These are phyloP conservation scores for Lampris megalopsis DNA, from an alignment of 2,113 vertebrate species.

Conservation along the genomic window DNA sequence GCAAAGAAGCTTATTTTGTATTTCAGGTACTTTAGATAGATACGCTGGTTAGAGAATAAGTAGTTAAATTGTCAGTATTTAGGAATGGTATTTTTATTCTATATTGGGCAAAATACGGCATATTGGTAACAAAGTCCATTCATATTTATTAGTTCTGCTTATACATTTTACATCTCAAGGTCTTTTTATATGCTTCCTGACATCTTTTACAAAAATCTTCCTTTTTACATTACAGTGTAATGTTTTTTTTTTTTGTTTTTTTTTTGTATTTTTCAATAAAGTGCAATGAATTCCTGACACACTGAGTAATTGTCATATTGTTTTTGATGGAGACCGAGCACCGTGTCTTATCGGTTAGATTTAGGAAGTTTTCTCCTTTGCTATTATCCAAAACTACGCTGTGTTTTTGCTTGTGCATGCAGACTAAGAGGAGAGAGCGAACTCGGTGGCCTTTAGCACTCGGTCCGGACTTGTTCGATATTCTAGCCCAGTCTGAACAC, in stretches of 20 bases:
- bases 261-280: conserved; percentile 63
- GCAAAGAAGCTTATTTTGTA: not conserved
- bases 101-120: not conserved
- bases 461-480: conserved; percentile 42
- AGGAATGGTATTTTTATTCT: conserved; percentile 34
- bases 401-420: conserved; percentile 16
- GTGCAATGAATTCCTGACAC: conserved; percentile 78
- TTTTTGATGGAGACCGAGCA: not conserved
- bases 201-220: not conserved
- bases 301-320: not conserved
- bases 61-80: conserved; percentile 38
- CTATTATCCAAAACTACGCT: not conserved
- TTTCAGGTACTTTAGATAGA: conserved; percentile 10
- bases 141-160: conserved; percentile 41
- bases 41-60: not conserved
- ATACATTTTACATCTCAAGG: conserved; percentile 22
- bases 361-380: conserved; percentile 2
- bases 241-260: conserved; percentile 28
- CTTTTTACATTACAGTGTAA: conserved; percentile 15
- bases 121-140: conserved; percentile 20
- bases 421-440: conserved; percentile 6
- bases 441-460: conserved; percentile 27
- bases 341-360: conserved; percentile 2
- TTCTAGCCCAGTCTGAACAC: conserved; percentile 53
- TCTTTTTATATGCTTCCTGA: conserved; percentile 23